Conservation (phyloP, 2,113 vertebrate genomes). For the Aegotheles bennettii region DNA sequence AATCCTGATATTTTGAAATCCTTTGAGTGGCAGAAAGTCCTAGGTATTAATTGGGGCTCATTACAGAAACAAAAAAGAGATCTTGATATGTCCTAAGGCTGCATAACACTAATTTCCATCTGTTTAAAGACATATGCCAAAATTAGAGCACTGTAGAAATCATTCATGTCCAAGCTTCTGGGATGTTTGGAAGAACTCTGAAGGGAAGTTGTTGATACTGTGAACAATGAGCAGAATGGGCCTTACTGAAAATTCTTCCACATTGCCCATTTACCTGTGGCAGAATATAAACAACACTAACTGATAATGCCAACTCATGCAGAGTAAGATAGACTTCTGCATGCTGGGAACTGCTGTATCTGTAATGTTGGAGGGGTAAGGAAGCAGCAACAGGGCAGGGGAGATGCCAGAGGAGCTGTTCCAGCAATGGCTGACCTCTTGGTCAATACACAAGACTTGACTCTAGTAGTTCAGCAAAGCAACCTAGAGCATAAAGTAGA, state of each 20-base stretch:
- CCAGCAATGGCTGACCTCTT: not conserved
- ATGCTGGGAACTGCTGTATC: not conserved
- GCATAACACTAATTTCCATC: conserved; percentile 44
- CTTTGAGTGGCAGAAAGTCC: not conserved
- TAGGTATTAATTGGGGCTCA: conserved; percentile 40
- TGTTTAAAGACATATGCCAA: conserved; percentile 31
- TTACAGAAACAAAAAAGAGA: conserved; percentile 28
- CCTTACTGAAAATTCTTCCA: not conserved
- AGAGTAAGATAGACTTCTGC: not conserved
- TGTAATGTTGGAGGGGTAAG: not conserved
- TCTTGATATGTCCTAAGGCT: conserved; percentile 22
- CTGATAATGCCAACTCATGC: not conserved
- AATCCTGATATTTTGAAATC: conserved; percentile 24
- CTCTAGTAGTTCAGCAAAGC: not conserved
- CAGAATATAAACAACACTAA: not conserved
- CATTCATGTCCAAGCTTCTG: not conserved
- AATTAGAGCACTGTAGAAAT: not conserved
- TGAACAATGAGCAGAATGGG: not conserved
- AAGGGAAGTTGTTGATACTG: not conserved
- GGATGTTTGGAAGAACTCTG: not conserved
- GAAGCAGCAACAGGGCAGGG: not conserved
- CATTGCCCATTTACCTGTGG: not conserved
- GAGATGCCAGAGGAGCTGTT: not conserved
- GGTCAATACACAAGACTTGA: not conserved
- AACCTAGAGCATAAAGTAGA: not conserved